Evolutionary conservation across 64 coral and sea anemone genomes (phyloP).

Genomic region (Astreopora myriophthalma): DNA sequence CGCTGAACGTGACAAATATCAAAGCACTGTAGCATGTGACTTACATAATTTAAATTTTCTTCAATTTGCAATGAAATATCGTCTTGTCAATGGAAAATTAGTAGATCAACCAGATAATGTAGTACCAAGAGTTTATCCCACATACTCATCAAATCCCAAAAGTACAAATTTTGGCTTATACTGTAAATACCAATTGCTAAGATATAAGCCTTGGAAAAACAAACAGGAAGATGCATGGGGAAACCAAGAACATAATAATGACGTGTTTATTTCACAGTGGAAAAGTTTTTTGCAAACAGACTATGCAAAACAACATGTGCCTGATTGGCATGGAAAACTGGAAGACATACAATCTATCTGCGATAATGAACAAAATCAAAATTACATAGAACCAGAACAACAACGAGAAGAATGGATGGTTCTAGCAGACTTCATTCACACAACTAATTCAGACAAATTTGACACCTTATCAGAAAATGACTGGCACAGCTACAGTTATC

Average conservation of each 20-base stretch:
- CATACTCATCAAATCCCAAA: constrained; percentile 74
- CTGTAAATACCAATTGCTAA: constrained; percentile 72
- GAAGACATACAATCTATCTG: constrained; percentile 16
- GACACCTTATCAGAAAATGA: too few species aligned
- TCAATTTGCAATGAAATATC: constrained; percentile 26
- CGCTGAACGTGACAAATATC: constrained; percentile 50
- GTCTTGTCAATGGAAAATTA: constrained; percentile 15
- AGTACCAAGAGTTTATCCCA: constrained; percentile 75
- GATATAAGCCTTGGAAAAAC: constrained; percentile 74
- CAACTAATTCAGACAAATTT: too few species aligned
- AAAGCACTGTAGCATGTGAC: constrained; percentile 16
- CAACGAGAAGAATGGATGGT: not conserved
- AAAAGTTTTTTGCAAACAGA: constrained; percentile 70
- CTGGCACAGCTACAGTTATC: too few species aligned
- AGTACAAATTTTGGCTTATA: constrained; percentile 38
- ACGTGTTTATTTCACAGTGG: constrained; percentile 59
- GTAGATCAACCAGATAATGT: constrained; percentile 57
- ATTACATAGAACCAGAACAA: constrained; percentile 16
- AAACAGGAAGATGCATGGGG: constrained; percentile 80
- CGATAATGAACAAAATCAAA: constrained; percentile 26
- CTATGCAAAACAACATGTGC: constrained; percentile 75
- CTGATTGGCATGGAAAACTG: constrained; percentile 79
- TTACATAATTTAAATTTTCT: constrained; percentile 26
- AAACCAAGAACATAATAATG: constrained; percentile 53
- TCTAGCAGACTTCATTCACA: too few species aligned